Percentiles rank a stretch among this genome's conserved stretches.
phyloP scores from a whole-genome alignment of 2,888 invertebrate genomes.

The Machimus rusticus region DNA sequence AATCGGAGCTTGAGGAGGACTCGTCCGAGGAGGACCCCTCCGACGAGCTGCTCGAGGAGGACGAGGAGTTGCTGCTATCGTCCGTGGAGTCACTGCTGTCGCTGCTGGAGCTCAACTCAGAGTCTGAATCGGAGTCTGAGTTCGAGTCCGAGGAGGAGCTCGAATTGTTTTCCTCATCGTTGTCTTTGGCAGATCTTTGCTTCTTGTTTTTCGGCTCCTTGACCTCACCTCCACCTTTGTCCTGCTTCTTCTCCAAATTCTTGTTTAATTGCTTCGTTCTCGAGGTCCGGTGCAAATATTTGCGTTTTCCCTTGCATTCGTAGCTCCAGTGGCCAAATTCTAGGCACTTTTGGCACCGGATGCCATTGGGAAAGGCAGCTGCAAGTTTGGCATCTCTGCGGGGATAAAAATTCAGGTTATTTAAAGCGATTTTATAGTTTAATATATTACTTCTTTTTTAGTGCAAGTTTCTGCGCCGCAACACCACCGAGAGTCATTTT shows the following conservation, averaged over 20 bases:
- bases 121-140: not conserved
- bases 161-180: not conserved
- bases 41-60: not conserved
- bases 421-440: not conserved
- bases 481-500: slow-evolving; percentile 59
- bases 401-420: not conserved
- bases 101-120: not conserved
- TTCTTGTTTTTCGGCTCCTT: not conserved
- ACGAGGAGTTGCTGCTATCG: not conserved
- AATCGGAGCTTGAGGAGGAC: not conserved
- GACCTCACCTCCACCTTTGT: slow-evolving; percentile 7
- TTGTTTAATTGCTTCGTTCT: slow-evolving; percentile 82
- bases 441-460: slow-evolving; percentile 56
- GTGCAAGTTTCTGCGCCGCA: slow-evolving; percentile 59
- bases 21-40: not conserved
- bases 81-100: not conserved
- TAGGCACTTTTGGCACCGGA: slow-evolving; percentile 91
- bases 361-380: slow-evolving; percentile 75
- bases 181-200: not conserved
- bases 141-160: slow-evolving; percentile 1
- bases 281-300: slow-evolving; percentile 83
- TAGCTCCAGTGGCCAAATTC: slow-evolving; percentile 95
- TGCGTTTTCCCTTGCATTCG: slow-evolving; percentile 89
- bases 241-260: slow-evolving; percentile 61
- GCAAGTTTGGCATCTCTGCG: slow-evolving; percentile 68